Percentiles rank a stretch among this genome's conserved stretches.
Evolutionary conservation across 1,140 invertebrate species (phyloP).

Genomic region (Drosophila parvula): DNA sequence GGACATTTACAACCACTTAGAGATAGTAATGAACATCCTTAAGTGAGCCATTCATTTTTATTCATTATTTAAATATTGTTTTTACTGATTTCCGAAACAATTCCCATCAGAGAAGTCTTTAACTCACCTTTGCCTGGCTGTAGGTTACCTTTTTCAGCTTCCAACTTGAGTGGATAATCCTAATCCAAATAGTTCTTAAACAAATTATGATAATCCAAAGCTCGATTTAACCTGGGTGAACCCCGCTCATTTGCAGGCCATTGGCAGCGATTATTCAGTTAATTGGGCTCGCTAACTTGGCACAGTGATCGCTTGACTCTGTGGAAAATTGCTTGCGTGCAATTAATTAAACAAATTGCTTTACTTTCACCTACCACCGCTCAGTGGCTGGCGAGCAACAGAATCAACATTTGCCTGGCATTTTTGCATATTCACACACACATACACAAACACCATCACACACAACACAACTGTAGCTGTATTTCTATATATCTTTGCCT

Average conservation of each 20-base stretch:
- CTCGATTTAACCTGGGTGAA: conserved; percentile 16
- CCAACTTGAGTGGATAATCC: conserved; percentile 15
- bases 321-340: conserved; percentile 56
- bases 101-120: background rate
- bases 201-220: conserved; percentile 11
- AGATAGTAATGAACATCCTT: background rate
- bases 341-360: conserved; percentile 77
- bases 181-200: conserved; percentile 16
- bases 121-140: conserved; percentile 20
- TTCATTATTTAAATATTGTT: background rate
- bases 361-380: conserved; percentile 74
- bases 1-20: background rate
- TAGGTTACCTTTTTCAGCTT: background rate
- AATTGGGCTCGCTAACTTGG: conserved; percentile 46
- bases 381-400: conserved; percentile 42
- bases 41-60: background rate
- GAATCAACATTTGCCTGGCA: conserved; percentile 51
- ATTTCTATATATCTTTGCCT: conserved; percentile 44
- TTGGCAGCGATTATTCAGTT: conserved; percentile 41
- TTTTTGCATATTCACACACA: conserved; percentile 51
- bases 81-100: background rate
- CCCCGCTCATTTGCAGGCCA: conserved; percentile 25
- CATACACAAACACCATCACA: conserved; percentile 13
- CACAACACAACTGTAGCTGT: conserved; percentile 29
- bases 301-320: conserved; percentile 52